Evolutionary conservation across 2,113 vertebrate genomes (phyloP).

Genomic region (Saguinus midas): DNA sequence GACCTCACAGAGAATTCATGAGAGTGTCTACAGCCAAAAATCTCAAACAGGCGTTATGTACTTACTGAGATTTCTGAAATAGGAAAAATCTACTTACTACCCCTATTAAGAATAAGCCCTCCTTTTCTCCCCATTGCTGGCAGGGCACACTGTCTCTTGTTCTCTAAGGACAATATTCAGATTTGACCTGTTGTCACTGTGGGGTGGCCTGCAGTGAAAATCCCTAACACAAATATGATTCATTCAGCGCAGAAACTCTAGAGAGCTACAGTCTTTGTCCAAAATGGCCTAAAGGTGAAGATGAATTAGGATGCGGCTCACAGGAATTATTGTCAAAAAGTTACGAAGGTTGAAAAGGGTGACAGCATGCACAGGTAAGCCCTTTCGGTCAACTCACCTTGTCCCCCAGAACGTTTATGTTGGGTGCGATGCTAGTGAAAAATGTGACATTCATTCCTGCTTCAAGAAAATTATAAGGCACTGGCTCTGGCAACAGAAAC

Average conservation of each 20-base stretch:
- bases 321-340: background rate
- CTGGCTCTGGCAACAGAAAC: background rate
- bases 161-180: background rate
- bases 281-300: rapidly evolving
- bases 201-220: rapidly evolving
- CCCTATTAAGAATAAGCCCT: rapidly evolving
- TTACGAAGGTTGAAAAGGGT: rapidly evolving
- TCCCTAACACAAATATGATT: rapidly evolving
- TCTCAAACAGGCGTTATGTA: too few relatives aligned
- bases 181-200: background rate
- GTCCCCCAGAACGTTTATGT: too few relatives aligned
- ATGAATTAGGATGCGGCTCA: rapidly evolving
- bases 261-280: background rate
- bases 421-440: background rate
- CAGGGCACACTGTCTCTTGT: rapidly evolving
- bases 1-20: rapidly evolving
- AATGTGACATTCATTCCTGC: background rate
- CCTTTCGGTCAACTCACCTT: background rate
- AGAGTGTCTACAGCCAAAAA: rapidly evolving
- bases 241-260: background rate
- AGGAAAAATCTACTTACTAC: background rate
- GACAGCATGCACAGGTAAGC: rapidly evolving
- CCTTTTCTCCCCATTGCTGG: rapidly evolving
- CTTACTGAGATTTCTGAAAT: background rate
- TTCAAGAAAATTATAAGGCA: background rate